Percentiles rank a stretch among this genome's conserved stretches.
Conservation (phyloP, 2,113 vertebrate species). For the Mormyrus iriodes region DNA sequence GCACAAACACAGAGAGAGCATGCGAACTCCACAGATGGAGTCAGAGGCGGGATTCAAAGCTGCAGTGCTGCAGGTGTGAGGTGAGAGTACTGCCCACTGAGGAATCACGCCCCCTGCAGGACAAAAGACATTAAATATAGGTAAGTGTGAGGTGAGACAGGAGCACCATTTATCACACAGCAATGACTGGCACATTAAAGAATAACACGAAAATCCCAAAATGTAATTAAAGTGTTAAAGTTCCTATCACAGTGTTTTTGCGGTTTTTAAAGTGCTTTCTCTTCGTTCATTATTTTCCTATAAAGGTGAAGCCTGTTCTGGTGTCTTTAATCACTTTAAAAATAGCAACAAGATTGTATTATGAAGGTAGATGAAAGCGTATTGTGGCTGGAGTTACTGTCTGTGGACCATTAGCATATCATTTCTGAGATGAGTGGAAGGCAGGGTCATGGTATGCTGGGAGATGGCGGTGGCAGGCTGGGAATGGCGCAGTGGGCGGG, state of each 20-base stretch:
- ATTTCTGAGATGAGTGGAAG: not conserved
- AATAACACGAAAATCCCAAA: not conserved
- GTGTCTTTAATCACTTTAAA: not conserved
- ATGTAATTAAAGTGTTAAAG: not conserved
- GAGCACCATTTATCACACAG: not conserved
- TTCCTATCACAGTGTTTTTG: not conserved
- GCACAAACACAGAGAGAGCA: not conserved
- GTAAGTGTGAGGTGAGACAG: not conserved
- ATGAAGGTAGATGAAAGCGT: not conserved
- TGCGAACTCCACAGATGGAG: not conserved
- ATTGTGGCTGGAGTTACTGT: not conserved
- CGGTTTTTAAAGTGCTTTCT: not conserved
- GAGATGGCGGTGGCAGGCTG: not conserved
- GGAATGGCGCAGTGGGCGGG: conserved; percentile 2
- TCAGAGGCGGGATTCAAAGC: not conserved
- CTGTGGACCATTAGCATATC: not conserved
- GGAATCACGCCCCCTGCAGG: not conserved
- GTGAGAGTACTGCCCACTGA: not conserved
- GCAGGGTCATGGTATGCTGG: not conserved
- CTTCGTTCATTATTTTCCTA: not conserved
- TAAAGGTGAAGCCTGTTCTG: not conserved
- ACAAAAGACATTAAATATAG: not conserved
- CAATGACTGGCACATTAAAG: not conserved
- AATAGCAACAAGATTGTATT: not conserved
- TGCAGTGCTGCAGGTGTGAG: not conserved